Evolutionary conservation across 2,113 vertebrate species (phyloP).

Genomic region (Colistium nudipinnis): DNA sequence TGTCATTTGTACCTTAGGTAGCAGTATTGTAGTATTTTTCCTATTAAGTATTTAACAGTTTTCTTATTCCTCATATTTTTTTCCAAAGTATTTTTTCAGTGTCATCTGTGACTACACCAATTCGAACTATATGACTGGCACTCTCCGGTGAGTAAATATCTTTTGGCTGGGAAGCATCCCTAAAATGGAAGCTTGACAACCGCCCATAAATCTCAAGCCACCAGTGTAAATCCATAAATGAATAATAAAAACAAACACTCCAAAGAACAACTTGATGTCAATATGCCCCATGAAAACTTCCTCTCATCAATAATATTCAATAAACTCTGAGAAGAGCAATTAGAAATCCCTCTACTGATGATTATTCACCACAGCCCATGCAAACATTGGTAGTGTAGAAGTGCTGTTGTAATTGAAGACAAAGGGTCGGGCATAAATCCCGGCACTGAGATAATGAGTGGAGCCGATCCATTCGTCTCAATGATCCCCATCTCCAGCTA

Average conservation of each 20-base stretch:
- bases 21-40: no score
- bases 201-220: constrained; percentile 32
- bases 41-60: no score
- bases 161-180: background rate
- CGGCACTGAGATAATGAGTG: constrained; percentile 56
- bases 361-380: constrained; percentile 59
- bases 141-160: background rate
- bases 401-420: constrained; percentile 60
- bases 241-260: constrained; percentile 35
- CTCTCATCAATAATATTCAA: constrained; percentile 56
- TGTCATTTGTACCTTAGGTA: no score
- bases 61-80: no score
- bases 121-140: background rate
- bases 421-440: constrained; percentile 55
- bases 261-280: constrained; percentile 41
- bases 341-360: constrained; percentile 55
- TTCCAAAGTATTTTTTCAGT: background rate
- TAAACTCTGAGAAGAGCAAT: constrained; percentile 63
- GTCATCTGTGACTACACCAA: background rate
- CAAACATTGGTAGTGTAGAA: constrained; percentile 57
- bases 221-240: constrained; percentile 26
- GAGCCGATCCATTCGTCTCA: constrained; percentile 68
- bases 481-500: constrained; percentile 62
- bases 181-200: constrained; percentile 26
- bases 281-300: constrained; percentile 33